Base-by-base conservation (phyloP, 2,888 invertebrate species). In the Polylopha cassiicola region DNA sequence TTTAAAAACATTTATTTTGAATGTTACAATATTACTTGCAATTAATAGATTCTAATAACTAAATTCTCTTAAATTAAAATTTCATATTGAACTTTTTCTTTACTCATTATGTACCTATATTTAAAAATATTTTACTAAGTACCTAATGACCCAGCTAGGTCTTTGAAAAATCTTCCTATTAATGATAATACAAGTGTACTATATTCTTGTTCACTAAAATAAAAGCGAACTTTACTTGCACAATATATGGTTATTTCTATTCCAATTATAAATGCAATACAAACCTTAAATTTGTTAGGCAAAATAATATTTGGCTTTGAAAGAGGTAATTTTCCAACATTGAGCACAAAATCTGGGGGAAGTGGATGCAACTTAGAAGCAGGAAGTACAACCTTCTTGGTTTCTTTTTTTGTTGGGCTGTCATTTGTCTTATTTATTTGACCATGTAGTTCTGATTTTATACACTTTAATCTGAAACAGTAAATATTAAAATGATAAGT, bases 331-430 rank as follows among this genome's bases (percentile, higher is more conserved):
- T 9, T 5, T 1, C 56, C 65, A 1, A 68, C 51, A 42, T 72
- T 69, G 0, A 80, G 48, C 4, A 77, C 56, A 17, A 71, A 75
- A 39, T 77, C 73, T 0, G 81, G 61, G 0, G 86, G 80, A 18
- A 85, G 30, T 0, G 85, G 80, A 9, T 74, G 73, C 4, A 85
- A 43, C 41, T 84, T 84, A 0, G 82, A 80, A 0, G 78, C 78
- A n/a, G 82, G 76, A 36, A 84, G 48, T 20, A 82, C 75, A 2
- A 77, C 3, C 10, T 61, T 69, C 24, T 64, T 72, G 0, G 37
- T 11, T n/a, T 50, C 53, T 10, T 10, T 9, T 34, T 34, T 46
- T 11, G 37, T 37, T 7, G 42, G 24, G 5, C 30, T 28, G 20
- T 33, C 15, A 18, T 17, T 39, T 2, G n/a, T 32, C 14, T 39